Base-by-base conservation (phyloP, 2,113 vertebrate species). In the Leucopsar rothschildi region DNA sequence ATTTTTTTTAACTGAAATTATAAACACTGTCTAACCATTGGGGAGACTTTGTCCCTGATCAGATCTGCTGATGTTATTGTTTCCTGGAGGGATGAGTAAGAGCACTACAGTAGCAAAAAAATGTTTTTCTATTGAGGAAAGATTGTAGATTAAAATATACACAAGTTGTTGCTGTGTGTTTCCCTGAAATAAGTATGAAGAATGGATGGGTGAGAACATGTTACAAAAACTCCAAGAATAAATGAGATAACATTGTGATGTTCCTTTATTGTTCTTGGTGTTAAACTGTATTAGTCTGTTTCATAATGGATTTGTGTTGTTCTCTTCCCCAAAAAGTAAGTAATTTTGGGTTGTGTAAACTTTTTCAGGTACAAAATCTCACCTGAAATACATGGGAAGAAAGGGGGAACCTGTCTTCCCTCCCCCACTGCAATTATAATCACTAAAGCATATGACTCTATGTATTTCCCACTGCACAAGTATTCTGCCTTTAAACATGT, bases 11-110 rank as follows among this genome's bases (percentile, higher is more conserved):
- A 25, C 88, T 72, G 11, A 25, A 69, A 73, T 42, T 47, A 52
- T 82, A 86, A 92, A 87, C 71, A 52, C 37, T 63, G 69, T 76
- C 66, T 95, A 73, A 91, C 70, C 61, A 31, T 25, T 24, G 13
- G n/a, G 50, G 45, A 91, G 53, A 72, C 20, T 78, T 77, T 73
- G 72, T 68, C 57, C 27, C 24, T 64, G 73, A 70, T 90, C 40
- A 35, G 33, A 81, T 86, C 28, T 79, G 69, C 87, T 91, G 82
- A 68, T 85, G 80, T 21, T 75, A 78, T 37, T 52, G 45, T 77
- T 95, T 92, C 68, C 42, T 88, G 63, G 77, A 90, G 56, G 82
- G 86, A 76, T 45, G 65, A 83, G 13, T 69, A 76, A 56, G 66
- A 92, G 28, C 29, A 42, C 23, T 44, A 83, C 7, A 47, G 49